These are phyloP conservation scores for Anastatus disparis DNA, from an alignment of 1,140 invertebrate species.

Conservation along the genomic window DNA sequence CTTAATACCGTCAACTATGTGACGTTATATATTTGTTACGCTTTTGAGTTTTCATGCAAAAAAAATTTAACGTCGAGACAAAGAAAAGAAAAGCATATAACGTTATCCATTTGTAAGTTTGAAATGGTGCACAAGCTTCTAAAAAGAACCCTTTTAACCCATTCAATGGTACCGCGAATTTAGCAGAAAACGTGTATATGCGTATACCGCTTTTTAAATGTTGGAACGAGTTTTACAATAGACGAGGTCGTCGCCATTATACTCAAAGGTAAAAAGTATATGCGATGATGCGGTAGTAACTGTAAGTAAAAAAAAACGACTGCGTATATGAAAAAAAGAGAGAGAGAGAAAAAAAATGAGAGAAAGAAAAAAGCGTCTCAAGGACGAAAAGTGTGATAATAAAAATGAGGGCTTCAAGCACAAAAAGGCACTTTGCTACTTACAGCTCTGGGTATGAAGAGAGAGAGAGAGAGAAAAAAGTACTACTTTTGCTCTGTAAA, in stretches of 20 bases:
- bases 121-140: slow-evolving; percentile 52
- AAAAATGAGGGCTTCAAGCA: no score
- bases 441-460: no score
- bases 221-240: slow-evolving; percentile 44
- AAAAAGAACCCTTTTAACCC: slow-evolving; percentile 55
- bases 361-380: slow-evolving; percentile 1
- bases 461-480: no score
- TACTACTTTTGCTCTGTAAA: no score
- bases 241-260: slow-evolving; percentile 45
- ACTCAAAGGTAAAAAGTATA: slow-evolving; percentile 44
- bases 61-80: no score
- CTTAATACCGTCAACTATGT: no score
- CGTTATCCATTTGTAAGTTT: slow-evolving; percentile 52
- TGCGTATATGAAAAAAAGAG: not conserved
- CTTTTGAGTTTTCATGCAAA: no score
- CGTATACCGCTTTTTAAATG: slow-evolving; percentile 52
- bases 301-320: not conserved
- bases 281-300: slow-evolving; percentile 26
- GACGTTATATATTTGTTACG: no score
- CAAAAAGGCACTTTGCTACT: no score
- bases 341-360: not conserved
- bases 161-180: slow-evolving; percentile 51
- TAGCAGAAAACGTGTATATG: slow-evolving; percentile 48
- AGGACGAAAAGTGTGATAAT: not conserved
- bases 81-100: no score